Evolutionary conservation across 2,888 invertebrate genomes (phyloP).

Genomic region (Tipula confusa): DNA sequence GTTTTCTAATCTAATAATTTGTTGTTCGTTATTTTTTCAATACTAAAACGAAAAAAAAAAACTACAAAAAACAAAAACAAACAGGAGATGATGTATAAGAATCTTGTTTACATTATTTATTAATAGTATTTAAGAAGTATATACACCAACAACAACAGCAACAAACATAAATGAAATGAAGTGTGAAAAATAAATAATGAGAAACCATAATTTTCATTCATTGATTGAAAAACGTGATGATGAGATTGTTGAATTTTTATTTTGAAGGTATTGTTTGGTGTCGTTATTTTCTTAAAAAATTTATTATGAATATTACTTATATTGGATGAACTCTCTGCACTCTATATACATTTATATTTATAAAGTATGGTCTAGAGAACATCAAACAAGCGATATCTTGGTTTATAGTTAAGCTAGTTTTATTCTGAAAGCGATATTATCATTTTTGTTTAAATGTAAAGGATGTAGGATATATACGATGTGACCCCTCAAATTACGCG

Average conservation of each 20-base stretch:
- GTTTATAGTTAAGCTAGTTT: too few species aligned
- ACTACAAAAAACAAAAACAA: too few species aligned
- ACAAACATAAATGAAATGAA: not conserved
- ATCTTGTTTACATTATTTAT: slow-evolving; percentile 30
- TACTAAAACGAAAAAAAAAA: too few species aligned
- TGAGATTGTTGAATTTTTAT: slow-evolving; percentile 20
- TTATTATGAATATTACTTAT: not conserved
- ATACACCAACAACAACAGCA: not conserved
- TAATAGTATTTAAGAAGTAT: slow-evolving; percentile 27
- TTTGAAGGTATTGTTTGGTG: not conserved
- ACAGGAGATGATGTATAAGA: slow-evolving; percentile 30
- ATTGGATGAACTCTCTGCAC: not conserved
- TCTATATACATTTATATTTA: too few species aligned
- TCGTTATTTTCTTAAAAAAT: not conserved
- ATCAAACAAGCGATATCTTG: too few species aligned
- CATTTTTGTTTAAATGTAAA: too few species aligned
- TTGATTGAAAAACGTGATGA: slow-evolving; percentile 30
- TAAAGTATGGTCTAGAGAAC: too few species aligned
- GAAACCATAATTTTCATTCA: slow-evolving; percentile 30
- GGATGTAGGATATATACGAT: too few species aligned
- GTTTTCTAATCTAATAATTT: slow-evolving; percentile 28
- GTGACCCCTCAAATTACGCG: too few species aligned
- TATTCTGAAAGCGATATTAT: too few species aligned
- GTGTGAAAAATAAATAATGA: slow-evolving; percentile 30
- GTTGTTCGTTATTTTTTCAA: not conserved